Evolutionary conservation across 2,797 vertebrate species (phyloP).

Genomic region (Tenualosa ilisha): DNA sequence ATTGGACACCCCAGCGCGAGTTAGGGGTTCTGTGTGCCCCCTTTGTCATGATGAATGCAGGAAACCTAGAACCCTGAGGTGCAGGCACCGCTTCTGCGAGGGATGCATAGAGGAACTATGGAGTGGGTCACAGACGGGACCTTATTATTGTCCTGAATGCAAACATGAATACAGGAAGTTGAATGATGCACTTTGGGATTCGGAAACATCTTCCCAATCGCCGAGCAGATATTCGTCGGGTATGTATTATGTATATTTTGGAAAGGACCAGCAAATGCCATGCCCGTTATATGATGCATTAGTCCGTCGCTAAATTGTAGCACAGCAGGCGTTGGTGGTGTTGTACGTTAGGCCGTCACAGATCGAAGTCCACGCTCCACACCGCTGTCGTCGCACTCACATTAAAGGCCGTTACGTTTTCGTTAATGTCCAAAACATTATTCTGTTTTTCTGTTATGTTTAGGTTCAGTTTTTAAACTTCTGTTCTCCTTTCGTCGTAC

Average conservation of each 20-base stretch:
- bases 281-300: neutral
- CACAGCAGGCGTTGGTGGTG: neutral
- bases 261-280: neutral
- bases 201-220: conserved; percentile 24
- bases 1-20: conserved; percentile 45
- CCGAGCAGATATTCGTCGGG: conserved; percentile 38
- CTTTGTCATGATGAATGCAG: conserved; percentile 61
- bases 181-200: conserved; percentile 55
- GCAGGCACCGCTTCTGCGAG: conserved; percentile 72
- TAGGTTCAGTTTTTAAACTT: neutral
- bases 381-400: too few species aligned
- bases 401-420: neutral
- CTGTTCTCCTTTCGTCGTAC: conserved; percentile 40
- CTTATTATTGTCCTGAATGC: conserved; percentile 74
- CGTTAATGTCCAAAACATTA: neutral
- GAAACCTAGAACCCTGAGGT: conserved; percentile 64
- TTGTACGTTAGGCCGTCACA: too few species aligned
- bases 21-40: conserved; percentile 49
- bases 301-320: neutral
- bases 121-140: conserved; percentile 63
- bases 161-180: conserved; percentile 64
- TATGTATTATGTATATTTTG: conserved; percentile 34
- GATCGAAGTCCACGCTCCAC: neutral
- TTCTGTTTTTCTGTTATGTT: neutral
- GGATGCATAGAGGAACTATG: conserved; percentile 75